These are phyloP conservation scores for Dasypolia templi DNA, from an alignment of 2,888 invertebrate genomes.

Conservation along the genomic window DNA sequence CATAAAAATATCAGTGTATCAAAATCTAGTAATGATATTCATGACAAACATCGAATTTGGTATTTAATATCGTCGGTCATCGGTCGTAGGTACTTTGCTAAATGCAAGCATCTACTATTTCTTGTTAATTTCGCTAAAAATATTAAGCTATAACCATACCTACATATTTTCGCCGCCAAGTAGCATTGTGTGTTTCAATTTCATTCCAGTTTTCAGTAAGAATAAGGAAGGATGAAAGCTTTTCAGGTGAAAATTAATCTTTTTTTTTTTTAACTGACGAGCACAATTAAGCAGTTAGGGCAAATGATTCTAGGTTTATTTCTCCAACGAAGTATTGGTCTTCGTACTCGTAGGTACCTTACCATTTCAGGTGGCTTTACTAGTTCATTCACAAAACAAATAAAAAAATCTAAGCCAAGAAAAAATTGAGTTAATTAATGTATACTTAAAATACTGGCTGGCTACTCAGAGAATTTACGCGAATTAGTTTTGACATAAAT, in stretches of 20 bases:
- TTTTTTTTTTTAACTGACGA: not conserved
- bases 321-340: not conserved
- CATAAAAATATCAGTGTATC: not conserved
- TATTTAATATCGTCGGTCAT: not conserved
- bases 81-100: not conserved
- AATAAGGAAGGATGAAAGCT: not conserved
- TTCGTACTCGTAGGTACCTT: not conserved
- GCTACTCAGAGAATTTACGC: not conserved
- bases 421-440: not conserved
- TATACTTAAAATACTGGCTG: conserved; percentile 10
- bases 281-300: not conserved
- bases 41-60: not conserved
- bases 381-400: not conserved
- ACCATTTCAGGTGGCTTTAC: too few relatives aligned
- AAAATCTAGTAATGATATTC: not conserved
- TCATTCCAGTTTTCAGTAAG: not conserved
- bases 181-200: not conserved
- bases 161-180: not conserved
- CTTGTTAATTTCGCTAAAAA: too few relatives aligned
- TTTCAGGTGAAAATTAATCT: not conserved
- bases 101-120: not conserved
- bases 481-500: not conserved
- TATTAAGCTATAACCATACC: not conserved
- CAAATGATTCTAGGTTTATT: not conserved
- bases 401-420: not conserved